Evolutionary conservation across 2,888 invertebrate species (phyloP), one percentile per base, ranked within the genome.

Genomic region (Anoplius nigerrimus): DNA sequence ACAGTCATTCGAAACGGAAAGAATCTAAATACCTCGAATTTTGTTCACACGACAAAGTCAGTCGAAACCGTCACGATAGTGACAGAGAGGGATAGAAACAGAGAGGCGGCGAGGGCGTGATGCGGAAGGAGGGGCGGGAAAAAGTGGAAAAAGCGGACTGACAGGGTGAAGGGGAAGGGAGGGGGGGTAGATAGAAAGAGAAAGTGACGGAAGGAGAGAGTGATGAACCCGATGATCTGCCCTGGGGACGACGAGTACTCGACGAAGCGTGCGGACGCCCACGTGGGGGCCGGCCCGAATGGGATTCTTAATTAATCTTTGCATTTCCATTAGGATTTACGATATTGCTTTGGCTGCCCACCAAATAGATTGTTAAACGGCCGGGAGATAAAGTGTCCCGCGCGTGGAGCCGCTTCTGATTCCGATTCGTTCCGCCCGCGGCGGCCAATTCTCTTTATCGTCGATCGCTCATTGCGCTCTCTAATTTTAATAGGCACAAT

Each of bases 251-350:
- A 52, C 42, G 62, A 42, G 58, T 60, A 45, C 57, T 18, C 55
- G 48, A 45, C 51, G 63, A 34, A 65, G 62, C 71, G 69, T 67
- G 75, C 67, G 75, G 56, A 75, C 78, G 76, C 75, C 80, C 82
- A 75, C 79, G 56, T 66, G 77, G 78, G 78, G 78, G 75, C 81
- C 75, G 45, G 42, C 63, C 71, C 71, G 80, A 84, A 83, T 85
- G 76, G 76, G 76, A 80, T 79, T 81, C 82, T 85, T 84, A 86
- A 86, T 86, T 84, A 85, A 86, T 86, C 83, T 85, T 84, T 84
- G 82, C 84, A 79, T 81, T 83, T 83, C 81, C 83, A 84, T 84
- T 84, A 81, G 81, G 82, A 82, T 85, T 83, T 82, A 76, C 79
- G 75, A 78, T 83, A 84, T 83, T 81, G 81, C 82, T 75, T 76